A percentile compares a stretch with the other conserved stretches of the same genome.
phyloP scores from a whole-genome alignment of 2,113 vertebrate species.

The Ctenodactylus gundi region DNA sequence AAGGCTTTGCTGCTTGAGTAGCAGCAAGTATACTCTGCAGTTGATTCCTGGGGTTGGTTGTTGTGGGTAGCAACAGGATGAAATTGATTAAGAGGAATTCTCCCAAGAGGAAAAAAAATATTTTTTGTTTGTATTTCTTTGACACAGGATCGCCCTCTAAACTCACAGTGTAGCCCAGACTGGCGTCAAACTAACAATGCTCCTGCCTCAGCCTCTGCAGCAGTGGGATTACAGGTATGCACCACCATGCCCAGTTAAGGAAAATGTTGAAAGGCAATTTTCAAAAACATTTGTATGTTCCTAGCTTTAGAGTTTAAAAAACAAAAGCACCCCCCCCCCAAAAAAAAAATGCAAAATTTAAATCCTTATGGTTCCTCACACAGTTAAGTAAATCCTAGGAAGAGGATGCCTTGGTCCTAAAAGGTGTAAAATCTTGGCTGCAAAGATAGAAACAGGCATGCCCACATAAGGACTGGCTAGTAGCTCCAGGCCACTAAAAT shows the following conservation, averaged over 20 bases:
- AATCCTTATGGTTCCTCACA: neutral
- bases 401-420: neutral
- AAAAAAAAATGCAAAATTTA: neutral
- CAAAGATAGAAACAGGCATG: neutral
- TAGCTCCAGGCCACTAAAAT: neutral
- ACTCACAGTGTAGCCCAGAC: too few relatives aligned
- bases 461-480: neutral
- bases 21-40: neutral
- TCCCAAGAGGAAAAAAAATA: neutral
- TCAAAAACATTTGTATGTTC: neutral
- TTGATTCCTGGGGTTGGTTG: neutral
- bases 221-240: too few relatives aligned
- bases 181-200: too few relatives aligned
- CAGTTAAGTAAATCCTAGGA: neutral
- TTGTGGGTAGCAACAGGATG: neutral
- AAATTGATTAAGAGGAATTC: neutral
- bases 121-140: too few relatives aligned
- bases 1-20: neutral
- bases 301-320: neutral
- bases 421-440: neutral
- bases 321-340: too few relatives aligned
- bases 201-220: too few relatives aligned
- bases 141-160: too few relatives aligned
- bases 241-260: too few relatives aligned
- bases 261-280: neutral